Conservation (phyloP, 1,140 invertebrate species). For the Calycopis cecrops region DNA sequence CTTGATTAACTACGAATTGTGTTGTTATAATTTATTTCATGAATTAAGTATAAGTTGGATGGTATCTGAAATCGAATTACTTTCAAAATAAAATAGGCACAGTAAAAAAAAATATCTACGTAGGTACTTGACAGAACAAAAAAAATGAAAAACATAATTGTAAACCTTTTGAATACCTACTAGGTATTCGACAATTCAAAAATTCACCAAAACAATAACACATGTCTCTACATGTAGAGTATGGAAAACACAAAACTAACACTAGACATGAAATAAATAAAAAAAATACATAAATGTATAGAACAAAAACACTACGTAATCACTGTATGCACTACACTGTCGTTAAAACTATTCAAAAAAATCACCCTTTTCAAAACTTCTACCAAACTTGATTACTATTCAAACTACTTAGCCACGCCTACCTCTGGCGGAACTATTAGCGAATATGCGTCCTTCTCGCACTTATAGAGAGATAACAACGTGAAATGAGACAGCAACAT, state of each 20-base stretch:
- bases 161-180: too few species aligned
- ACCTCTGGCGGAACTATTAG: slow-evolving; percentile 25
- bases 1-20: too few species aligned
- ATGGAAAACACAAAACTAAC: slow-evolving; percentile 28
- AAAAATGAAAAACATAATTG: too few species aligned
- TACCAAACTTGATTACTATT: slow-evolving; percentile 64
- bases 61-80: too few species aligned
- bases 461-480: slow-evolving; percentile 16
- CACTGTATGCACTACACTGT: slow-evolving; percentile 54
- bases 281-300: not conserved
- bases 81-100: too few species aligned
- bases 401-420: slow-evolving; percentile 63
- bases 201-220: not conserved
- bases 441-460: slow-evolving; percentile 41
- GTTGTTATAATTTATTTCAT: too few species aligned
- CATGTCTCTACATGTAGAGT: too few species aligned
- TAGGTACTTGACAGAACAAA: too few species aligned
- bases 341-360: slow-evolving; percentile 34
- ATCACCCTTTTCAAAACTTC: slow-evolving; percentile 61
- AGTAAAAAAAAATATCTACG: too few species aligned
- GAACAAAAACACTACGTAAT: slow-evolving; percentile 18
- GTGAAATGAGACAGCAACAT: slow-evolving; percentile 43
- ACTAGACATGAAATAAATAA: not conserved
- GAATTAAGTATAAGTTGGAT: too few species aligned
- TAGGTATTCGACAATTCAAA: too few species aligned